Base-by-base conservation (phyloP, 2,113 vertebrate species). In the Cyanoramphus novaezelandiae region DNA sequence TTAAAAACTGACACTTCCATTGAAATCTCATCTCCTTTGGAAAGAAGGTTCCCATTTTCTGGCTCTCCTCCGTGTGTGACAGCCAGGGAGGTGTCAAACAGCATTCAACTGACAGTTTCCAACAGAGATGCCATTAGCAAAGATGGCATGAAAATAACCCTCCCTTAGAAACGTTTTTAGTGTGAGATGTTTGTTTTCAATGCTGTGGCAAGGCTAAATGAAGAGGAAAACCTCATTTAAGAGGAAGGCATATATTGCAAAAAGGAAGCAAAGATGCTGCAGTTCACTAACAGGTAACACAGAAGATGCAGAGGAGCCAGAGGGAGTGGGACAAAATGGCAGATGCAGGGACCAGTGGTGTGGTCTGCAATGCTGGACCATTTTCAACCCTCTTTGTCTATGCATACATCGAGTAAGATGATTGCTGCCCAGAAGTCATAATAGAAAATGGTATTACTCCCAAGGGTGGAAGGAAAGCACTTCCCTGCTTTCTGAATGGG, bases 1-100 rank as follows among this genome's bases (percentile, higher is more conserved):
- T 97, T 96, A 97, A 97, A 97, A 97, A 95, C 97, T 95, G 97
- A 97, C 97, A 97, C 95, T 97, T 97, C 96, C 96, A 95, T 96
- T 97, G 97, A 97, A 96, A 97, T 95, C 96, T 93, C 96, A 96
- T 97, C 96, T 97, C 91, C 89, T 95, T 86, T 97, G 96, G 97
- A 94, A 97, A 96, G 93, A 95, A 97, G 96, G 95, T 93, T 95
- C 90, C 82, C 79, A 1, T 92, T 97, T 97, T 97, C 95, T 98
- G 95, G 96, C 96, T 94, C 70, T 88, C 90, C 93, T 87, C 76
- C 1, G 27, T 15, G 25, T 95, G 84, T 93, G 95, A 96, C 94
- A 96, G 93, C 95, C 97, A 97, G 96, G 97, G 97, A 97, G 96
- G 95, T 97, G 95, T 94, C 96, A 95, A 92, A 41, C 80, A 95